A percentile compares a stretch with the other conserved stretches of the same genome.
These are phyloP conservation scores for Myripristis jacobus DNA, from an alignment of 2,797 vertebrate genomes.

Conservation along the genomic window DNA sequence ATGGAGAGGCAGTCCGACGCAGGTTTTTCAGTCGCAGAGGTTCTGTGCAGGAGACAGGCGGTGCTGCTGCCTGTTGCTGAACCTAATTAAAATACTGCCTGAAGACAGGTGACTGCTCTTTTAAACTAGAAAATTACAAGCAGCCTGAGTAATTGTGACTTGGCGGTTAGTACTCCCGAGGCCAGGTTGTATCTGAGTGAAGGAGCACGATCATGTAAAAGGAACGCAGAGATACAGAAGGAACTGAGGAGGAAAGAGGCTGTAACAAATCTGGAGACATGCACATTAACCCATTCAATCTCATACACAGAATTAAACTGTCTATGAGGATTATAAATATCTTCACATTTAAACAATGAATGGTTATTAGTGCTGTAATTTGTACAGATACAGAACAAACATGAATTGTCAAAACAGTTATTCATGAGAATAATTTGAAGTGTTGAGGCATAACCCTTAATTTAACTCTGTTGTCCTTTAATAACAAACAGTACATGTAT, in stretches of 20 bases:
- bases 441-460: no score
- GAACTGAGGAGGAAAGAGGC: background rate
- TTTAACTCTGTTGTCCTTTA: no score
- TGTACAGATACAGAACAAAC: no score
- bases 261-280: background rate
- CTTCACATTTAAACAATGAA: no score
- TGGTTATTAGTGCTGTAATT: no score
- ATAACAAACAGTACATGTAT: no score
- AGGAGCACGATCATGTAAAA: constrained; percentile 11
- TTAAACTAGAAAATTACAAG: background rate
- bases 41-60: constrained; percentile 33
- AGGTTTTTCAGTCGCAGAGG: constrained; percentile 39
- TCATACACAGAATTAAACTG: no score
- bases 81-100: constrained; percentile 10
- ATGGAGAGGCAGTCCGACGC: constrained; percentile 38
- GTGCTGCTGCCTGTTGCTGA: constrained; percentile 43
- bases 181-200: background rate
- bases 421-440: no score
- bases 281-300: no score
- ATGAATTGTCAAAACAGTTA: no score
- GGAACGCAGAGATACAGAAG: background rate
- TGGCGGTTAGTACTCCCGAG: constrained; percentile 19
- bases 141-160: constrained; percentile 25
- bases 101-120: background rate
- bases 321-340: no score